A percentile compares a stretch with the other conserved stretches of the same genome.
Conservation (phyloP, 2,113 vertebrate genomes). For the Gallinago paraguaiae region DNA sequence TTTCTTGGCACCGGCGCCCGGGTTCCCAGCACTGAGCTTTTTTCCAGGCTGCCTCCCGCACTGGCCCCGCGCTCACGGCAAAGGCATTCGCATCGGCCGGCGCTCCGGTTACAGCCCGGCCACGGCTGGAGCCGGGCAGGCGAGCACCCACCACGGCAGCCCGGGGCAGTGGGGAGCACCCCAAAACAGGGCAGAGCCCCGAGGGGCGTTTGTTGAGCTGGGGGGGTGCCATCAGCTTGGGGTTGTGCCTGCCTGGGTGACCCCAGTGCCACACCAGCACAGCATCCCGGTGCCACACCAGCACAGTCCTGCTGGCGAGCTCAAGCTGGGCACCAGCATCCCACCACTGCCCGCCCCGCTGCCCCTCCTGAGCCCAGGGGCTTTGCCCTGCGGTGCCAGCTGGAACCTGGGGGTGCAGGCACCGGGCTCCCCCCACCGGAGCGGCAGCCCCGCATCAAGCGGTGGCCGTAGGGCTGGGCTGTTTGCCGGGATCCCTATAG, state of each 20-base stretch:
- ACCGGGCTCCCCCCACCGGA: fast-evolving
- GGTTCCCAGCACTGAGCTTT: conserved; percentile 28
- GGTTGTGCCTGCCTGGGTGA: fast-evolving
- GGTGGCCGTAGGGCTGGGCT: not conserved
- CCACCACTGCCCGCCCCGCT: fast-evolving
- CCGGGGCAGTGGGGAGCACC: fast-evolving
- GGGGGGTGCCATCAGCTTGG: not conserved
- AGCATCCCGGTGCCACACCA: fast-evolving
- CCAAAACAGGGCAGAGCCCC: not conserved
- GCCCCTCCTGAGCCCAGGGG: not conserved
- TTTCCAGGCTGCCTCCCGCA: conserved; percentile 35
- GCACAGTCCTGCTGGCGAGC: not conserved
- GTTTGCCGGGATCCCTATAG: not conserved
- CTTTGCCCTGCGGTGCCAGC: not conserved
- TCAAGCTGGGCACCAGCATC: not conserved
- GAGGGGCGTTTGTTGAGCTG: not conserved
- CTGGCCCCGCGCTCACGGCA: not conserved
- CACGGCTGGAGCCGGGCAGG: fast-evolving
- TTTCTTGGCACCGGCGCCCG: not conserved
- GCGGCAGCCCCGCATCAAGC: not conserved
- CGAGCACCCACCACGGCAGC: fast-evolving
- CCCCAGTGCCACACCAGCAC: fast-evolving
- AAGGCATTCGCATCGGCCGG: not conserved
- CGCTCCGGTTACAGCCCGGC: not conserved
- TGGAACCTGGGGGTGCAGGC: not conserved